These are phyloP conservation scores for Leptothorax acervorum DNA, from an alignment of 2,888 invertebrate genomes.

Conservation along the genomic window DNA sequence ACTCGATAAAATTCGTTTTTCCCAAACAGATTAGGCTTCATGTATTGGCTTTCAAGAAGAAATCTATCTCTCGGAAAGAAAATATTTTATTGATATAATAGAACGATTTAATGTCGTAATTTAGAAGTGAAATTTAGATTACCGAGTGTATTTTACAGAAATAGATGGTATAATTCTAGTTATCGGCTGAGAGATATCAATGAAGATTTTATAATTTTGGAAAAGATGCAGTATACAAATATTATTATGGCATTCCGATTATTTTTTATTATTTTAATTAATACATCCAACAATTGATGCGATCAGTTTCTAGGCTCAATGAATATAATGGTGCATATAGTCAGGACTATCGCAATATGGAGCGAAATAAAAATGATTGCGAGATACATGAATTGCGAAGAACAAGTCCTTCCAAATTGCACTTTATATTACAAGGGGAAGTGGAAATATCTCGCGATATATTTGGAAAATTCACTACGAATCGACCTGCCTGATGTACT, in stretches of 20 bases:
- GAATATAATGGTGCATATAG: slow-evolving; percentile 21
- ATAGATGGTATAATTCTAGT: background rate
- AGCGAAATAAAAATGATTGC: slow-evolving; percentile 30
- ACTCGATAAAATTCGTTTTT: background rate
- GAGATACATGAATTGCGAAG: slow-evolving; percentile 26
- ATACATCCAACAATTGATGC: slow-evolving; percentile 1
- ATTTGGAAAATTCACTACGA: slow-evolving; percentile 16
- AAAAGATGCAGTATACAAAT: background rate
- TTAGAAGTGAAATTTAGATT: background rate
- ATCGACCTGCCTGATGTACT: slow-evolving; percentile 34
- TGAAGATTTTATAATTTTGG: background rate
- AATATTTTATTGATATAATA: slow-evolving; percentile 4
- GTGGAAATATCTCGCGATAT: slow-evolving; percentile 3
- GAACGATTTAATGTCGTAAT: background rate
- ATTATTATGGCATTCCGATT: background rate
- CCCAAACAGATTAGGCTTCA: background rate
- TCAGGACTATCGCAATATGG: slow-evolving; percentile 36
- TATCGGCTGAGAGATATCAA: background rate
- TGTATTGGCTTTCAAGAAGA: background rate
- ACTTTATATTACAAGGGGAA: slow-evolving; percentile 3
- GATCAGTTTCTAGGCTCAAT: background rate
- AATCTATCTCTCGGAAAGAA: background rate
- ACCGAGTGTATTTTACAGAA: background rate
- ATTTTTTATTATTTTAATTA: slow-evolving; percentile 24
- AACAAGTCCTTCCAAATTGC: slow-evolving; percentile 35